These are phyloP conservation scores for Manacus vitellinus DNA, from an alignment of 2,113 vertebrate species.

Conservation along the genomic window DNA sequence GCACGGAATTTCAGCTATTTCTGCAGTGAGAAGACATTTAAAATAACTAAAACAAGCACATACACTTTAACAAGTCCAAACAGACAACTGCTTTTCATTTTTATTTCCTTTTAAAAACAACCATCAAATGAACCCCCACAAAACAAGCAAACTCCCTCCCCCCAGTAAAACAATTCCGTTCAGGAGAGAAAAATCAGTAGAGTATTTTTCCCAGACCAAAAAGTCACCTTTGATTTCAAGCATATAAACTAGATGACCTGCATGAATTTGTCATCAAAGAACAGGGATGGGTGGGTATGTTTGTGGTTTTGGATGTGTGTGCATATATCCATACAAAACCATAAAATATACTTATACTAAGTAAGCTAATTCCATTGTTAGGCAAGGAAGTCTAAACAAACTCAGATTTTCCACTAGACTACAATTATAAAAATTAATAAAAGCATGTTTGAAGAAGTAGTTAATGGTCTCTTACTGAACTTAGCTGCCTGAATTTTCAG, in stretches of 20 bases:
- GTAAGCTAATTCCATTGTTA: neutral
- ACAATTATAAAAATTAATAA: neutral
- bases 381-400: neutral
- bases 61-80: neutral
- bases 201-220: neutral
- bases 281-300: neutral
- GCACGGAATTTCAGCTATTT: neutral
- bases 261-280: neutral
- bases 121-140: rapidly evolving
- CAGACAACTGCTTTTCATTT: neutral
- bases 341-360: neutral
- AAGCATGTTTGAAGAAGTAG: neutral
- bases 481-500: neutral
- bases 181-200: neutral
- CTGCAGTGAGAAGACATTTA: neutral
- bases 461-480: neutral
- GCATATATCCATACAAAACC: neutral
- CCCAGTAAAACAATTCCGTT: neutral
- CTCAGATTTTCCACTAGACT: neutral
- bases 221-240: neutral
- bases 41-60: neutral
- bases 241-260: neutral
- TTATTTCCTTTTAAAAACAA: neutral
- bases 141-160: neutral
- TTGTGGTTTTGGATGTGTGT: neutral